These are phyloP conservation scores for Camponotus vicinus DNA, from an alignment of 1,140 invertebrate genomes.

Conservation along the genomic window DNA sequence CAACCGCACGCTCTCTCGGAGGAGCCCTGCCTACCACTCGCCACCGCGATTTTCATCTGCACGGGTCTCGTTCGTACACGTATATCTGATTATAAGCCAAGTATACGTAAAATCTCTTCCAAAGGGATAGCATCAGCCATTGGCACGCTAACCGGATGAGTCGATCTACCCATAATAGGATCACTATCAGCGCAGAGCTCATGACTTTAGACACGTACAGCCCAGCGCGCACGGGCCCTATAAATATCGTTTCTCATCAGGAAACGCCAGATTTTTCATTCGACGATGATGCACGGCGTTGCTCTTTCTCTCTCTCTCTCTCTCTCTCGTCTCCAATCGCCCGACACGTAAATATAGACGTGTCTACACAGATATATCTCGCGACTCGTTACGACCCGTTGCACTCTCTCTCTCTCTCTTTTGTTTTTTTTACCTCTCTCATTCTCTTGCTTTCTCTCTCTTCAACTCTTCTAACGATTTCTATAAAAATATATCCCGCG, in stretches of 20 bases:
- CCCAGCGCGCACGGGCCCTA: constrained; percentile 30
- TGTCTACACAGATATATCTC: constrained; percentile 70
- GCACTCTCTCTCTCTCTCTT: constrained; percentile 16
- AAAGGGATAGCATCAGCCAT: constrained; percentile 45
- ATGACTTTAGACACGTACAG: constrained; percentile 58
- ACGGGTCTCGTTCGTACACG: not conserved
- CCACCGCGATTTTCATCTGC: constrained; percentile 41
- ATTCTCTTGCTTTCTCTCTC: not conserved
- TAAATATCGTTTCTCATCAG: constrained; percentile 74
- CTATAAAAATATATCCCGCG: constrained; percentile 62
- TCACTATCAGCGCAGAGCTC: constrained; percentile 53
- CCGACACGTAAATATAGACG: constrained; percentile 71
- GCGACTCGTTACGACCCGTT: constrained; percentile 28
- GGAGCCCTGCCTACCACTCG: constrained; percentile 10
- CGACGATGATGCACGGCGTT: constrained; percentile 65
- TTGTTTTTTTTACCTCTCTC: not conserved
- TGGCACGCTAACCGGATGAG: constrained; percentile 32
- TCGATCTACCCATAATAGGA: constrained; percentile 57
- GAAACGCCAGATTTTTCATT: constrained; percentile 73
- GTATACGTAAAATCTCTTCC: constrained; percentile 52
- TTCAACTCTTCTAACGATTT: not conserved
- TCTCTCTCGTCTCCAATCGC: constrained; percentile 55
- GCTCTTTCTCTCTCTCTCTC: constrained; percentile 21
- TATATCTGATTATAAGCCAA: constrained; percentile 60
- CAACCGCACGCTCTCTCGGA: not conserved